phyloP scores from a whole-genome alignment of 2,888 invertebrate species.

The Zele albiditarsus region DNA sequence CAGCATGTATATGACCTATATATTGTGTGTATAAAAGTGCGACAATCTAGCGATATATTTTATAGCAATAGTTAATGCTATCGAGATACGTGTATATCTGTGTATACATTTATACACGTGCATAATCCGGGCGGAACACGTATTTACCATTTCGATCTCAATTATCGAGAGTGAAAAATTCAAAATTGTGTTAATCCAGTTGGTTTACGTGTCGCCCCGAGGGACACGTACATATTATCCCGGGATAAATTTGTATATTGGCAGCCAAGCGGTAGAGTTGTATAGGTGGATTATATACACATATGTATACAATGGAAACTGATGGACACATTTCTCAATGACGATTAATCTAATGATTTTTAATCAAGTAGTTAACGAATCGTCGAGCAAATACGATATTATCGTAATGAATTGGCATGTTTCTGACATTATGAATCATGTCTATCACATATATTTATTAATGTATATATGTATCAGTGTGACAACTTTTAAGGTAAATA shows the following conservation, averaged over 20 bases:
- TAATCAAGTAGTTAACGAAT: background rate
- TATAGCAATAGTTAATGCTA: background rate
- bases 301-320: background rate
- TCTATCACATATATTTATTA: background rate
- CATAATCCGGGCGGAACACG: constrained; percentile 11
- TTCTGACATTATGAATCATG: background rate
- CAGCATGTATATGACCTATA: background rate
- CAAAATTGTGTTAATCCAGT: constrained; percentile 16
- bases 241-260: constrained; percentile 5
- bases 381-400: background rate
- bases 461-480: background rate
- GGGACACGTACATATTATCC: constrained; percentile 16
- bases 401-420: background rate
- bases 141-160: constrained; percentile 34
- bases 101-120: background rate
- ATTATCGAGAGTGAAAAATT: constrained; percentile 31
- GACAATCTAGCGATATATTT: background rate
- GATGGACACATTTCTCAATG: constrained; percentile 27
- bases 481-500: too few relatives aligned
- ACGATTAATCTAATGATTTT: constrained; percentile 33
- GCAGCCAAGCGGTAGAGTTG: background rate
- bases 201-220: constrained; percentile 8
- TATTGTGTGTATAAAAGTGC: background rate
- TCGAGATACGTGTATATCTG: background rate
- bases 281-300: background rate